Conservation (phyloP, 2,113 vertebrate species). For the Sturnira hondurensis region DNA sequence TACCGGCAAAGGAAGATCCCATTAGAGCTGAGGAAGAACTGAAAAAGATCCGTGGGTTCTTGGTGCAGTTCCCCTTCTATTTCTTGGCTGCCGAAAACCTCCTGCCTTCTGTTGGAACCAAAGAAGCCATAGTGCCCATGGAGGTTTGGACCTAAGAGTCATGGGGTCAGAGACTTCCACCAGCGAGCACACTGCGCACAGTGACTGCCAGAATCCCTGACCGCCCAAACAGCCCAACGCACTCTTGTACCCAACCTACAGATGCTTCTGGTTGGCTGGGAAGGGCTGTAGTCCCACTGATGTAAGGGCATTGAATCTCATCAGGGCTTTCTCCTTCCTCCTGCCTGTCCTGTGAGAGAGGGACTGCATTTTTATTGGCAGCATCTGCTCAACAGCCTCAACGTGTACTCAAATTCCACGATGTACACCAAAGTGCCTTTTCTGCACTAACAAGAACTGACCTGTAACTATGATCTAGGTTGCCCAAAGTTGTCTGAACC, state of each 20-base stretch:
- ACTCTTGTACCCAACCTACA: not conserved
- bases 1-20: constrained; percentile 88
- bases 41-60: constrained; percentile 94
- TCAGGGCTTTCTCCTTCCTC: not conserved
- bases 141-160: constrained; percentile 93
- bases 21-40: constrained; percentile 89
- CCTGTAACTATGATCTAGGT: not conserved
- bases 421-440: not conserved
- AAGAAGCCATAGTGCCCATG: constrained; percentile 96
- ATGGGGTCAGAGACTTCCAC: not conserved
- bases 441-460: constrained; percentile 14
- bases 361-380: not conserved
- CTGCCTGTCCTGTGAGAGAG: not conserved
- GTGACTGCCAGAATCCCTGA: constrained; percentile 27
- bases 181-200: not conserved
- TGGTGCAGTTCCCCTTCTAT: constrained; percentile 94
- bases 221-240: not conserved
- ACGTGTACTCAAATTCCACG: not conserved
- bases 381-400: not conserved
- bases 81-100: constrained; percentile 92
- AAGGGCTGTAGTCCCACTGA: constrained; percentile 21
- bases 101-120: constrained; percentile 93
- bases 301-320: not conserved
- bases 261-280: constrained; percentile 26
- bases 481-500: not conserved